Percentiles rank a stretch among this genome's conserved stretches.
phyloP scores from a whole-genome alignment of 2,113 vertebrate genomes.

The Menidia beryllina region DNA sequence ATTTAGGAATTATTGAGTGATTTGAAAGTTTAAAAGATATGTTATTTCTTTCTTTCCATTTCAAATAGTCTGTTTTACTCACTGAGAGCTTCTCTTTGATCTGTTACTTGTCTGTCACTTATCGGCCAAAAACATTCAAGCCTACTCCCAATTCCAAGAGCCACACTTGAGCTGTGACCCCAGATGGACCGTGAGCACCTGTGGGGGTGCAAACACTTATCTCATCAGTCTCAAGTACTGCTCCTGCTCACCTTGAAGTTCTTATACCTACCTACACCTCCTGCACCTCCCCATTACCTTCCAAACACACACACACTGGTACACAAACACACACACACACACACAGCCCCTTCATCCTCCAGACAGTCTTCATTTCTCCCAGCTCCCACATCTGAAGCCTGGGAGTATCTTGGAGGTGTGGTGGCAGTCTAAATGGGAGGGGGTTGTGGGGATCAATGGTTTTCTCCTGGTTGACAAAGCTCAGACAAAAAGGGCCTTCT shows the following conservation, averaged over 20 bases:
- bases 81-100: not conserved
- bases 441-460: constrained; percentile 89
- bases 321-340: not conserved
- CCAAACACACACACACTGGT: not conserved
- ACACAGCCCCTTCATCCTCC: constrained; percentile 11
- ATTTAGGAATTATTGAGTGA: too few relatives aligned
- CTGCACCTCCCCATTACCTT: constrained; percentile 8
- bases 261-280: constrained; percentile 86
- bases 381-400: constrained; percentile 87
- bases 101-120: not conserved
- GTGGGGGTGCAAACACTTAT: constrained; percentile 94
- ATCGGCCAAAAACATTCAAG: constrained; percentile 76
- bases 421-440: constrained; percentile 62
- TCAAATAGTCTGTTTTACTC: not conserved
- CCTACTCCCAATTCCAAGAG: constrained; percentile 84
- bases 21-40: too few relatives aligned
- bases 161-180: constrained; percentile 97
- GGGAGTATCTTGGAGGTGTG: constrained; percentile 84
- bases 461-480: constrained; percentile 89
- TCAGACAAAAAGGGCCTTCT: constrained; percentile 90
- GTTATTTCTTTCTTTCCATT: not conserved
- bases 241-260: constrained; percentile 85
- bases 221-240: constrained; percentile 89
- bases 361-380: constrained; percentile 85
- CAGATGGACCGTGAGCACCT: constrained; percentile 91